phyloP scores from a whole-genome alignment of 1,140 invertebrate genomes.

The Lepidotrigona ventralis region DNA sequence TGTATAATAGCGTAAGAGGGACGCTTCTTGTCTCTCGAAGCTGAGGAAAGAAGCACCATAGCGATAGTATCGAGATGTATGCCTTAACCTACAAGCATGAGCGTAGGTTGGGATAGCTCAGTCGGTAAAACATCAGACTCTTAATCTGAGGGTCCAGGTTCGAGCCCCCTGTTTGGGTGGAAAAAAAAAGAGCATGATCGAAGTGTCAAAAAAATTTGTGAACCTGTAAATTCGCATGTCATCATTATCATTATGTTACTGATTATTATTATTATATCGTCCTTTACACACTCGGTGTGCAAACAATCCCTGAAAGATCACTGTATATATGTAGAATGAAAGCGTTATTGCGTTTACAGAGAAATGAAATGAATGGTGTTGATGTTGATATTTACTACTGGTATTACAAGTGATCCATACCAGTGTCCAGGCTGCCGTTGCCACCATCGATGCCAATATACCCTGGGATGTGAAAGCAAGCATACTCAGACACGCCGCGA shows the following conservation, averaged over 20 bases:
- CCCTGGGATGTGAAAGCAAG: background rate
- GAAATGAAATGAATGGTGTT: background rate
- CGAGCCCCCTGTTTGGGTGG: too few relatives aligned
- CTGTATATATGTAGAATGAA: too few relatives aligned
- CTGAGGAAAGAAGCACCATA: background rate
- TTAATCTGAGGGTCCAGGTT: too few relatives aligned
- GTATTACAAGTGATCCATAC: constrained; percentile 10
- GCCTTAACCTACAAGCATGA: background rate
- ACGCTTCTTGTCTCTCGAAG: background rate
- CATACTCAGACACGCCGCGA: constrained; percentile 16
- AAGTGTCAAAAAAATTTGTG: too few relatives aligned
- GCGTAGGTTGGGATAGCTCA: too few relatives aligned
- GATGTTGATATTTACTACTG: constrained; percentile 9
- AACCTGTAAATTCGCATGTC: too few relatives aligned
- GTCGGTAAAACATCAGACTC: too few relatives aligned
- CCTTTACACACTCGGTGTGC: too few relatives aligned
- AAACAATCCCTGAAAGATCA: too few relatives aligned
- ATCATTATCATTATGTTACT: too few relatives aligned
- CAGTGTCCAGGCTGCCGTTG: constrained; percentile 21
- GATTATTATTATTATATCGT: too few relatives aligned
- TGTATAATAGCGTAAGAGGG: background rate
- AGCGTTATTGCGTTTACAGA: background rate
- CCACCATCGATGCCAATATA: constrained; percentile 30
- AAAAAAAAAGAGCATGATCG: too few relatives aligned
- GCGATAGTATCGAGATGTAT: background rate